Base-by-base conservation (phyloP, 1,140 invertebrate species). In the Neocloeon triangulifer region DNA sequence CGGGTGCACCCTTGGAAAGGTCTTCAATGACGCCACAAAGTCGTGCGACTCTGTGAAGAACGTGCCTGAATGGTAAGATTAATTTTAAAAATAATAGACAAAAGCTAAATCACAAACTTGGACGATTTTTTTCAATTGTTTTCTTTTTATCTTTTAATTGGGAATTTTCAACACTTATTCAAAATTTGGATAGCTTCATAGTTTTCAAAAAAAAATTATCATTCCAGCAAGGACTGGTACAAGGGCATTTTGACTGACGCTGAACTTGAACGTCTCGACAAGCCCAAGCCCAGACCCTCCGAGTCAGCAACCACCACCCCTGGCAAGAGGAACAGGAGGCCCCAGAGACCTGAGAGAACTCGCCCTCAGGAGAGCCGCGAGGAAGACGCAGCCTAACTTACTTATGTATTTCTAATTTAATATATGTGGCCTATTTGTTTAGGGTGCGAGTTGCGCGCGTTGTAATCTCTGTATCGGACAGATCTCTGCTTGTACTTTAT, bases 31-130 rank as follows among this genome's bases (percentile, higher is more conserved):
- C 23, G 61, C 62, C 3, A 68, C 62, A 25, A 74, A 78, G 39
- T 66, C 62, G 36, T 91, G 85, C 44, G 80, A 88, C 33, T 84
- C 80, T 72, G 73, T 81, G 0, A 69, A 79, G 43, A 81, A 79
- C 44, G 77, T 91, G 33, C 74, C 81, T 1, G 85, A 88, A 61
- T 91, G 84, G 82, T 89, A 55, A 62, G 52, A n/a, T n/a, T n/a
- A n/a, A n/a, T n/a, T n/a, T n/a, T n/a, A 28, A 5, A 17, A 17
- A 17, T 29, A 7, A 8, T n/a, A n/a, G n/a, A n/a, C n/a, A n/a
- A 23, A 23, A n/a, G n/a, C n/a, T 23, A 23, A 23, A 23, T n/a
- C n/a, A n/a, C n/a, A n/a, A n/a, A n/a, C n/a, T n/a, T n/a, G n/a
- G n/a, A n/a, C n/a, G n/a, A n/a, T n/a, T n/a, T n/a, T n/a, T n/a